phyloP scores from a whole-genome alignment of 2,888 invertebrate genomes.

The Nudaria mundana region DNA sequence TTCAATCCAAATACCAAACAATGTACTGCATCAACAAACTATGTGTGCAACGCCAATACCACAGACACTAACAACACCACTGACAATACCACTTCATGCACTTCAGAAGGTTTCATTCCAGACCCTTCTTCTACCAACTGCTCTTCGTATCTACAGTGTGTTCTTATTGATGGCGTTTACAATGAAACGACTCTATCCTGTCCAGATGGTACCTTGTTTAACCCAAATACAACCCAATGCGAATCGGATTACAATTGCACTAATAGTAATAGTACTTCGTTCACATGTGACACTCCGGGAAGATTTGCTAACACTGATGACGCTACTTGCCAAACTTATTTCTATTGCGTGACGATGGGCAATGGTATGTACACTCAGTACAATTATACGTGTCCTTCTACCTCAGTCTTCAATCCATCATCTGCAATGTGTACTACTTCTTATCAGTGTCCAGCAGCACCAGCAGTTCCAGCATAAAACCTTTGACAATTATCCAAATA shows the following conservation, averaged over 20 bases:
- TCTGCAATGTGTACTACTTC: conserved; percentile 38
- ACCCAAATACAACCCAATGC: conserved; percentile 60
- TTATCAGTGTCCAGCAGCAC: conserved; percentile 24
- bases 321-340: conserved; percentile 61
- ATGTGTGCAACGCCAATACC: conserved; percentile 46
- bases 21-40: conserved; percentile 56
- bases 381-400: conserved; percentile 60
- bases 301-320: conserved; percentile 62
- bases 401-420: conserved; percentile 44
- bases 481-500: too few species aligned
- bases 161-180: conserved; percentile 47
- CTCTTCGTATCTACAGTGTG: conserved; percentile 58
- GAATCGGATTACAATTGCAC: conserved; percentile 55
- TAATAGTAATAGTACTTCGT: conserved; percentile 22
- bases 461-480: too few species aligned
- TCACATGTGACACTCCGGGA: conserved; percentile 59
- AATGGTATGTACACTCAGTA: conserved; percentile 51
- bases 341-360: conserved; percentile 50
- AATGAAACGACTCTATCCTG: conserved; percentile 51
- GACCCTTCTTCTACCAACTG: conserved; percentile 57
- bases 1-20: conserved; percentile 54
- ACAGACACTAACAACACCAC: conserved; percentile 28
- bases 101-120: conserved; percentile 52
- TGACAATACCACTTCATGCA: conserved; percentile 44
- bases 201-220: conserved; percentile 48